Conservation (phyloP, 2,888 invertebrate species). For the Sipha maydis region DNA sequence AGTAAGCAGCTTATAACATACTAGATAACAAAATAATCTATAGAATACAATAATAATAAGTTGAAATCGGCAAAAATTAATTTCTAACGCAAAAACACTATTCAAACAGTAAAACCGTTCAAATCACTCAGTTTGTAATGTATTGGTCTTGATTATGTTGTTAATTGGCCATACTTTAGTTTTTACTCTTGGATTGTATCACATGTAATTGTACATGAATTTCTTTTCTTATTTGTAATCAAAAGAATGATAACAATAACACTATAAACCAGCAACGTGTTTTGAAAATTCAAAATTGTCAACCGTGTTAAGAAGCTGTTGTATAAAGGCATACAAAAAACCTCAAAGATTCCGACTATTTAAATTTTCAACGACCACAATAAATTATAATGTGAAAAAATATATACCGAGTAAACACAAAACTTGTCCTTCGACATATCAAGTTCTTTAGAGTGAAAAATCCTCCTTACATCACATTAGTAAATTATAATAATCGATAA, state of each 20-base stretch:
- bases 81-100: neutral
- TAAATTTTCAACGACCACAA: slow-evolving; percentile 50
- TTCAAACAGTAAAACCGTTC: slow-evolving; percentile 8
- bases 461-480: slow-evolving; percentile 8
- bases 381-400: slow-evolving; percentile 54
- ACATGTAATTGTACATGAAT: neutral
- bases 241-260: slow-evolving; percentile 24
- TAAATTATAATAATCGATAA: slow-evolving; percentile 43
- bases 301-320: slow-evolving; percentile 10
- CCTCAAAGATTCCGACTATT: slow-evolving; percentile 56
- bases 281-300: slow-evolving; percentile 36
- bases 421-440: slow-evolving; percentile 43
- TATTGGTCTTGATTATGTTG: slow-evolving; percentile 37
- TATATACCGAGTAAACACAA: slow-evolving; percentile 9
- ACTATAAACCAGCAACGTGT: neutral
- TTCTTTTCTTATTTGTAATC: neutral
- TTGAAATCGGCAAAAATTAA: slow-evolving; percentile 26
- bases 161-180: neutral
- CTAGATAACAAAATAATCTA: slow-evolving; percentile 10
- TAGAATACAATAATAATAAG: neutral
- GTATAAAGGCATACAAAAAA: slow-evolving; percentile 4
- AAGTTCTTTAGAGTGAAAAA: slow-evolving; percentile 39
- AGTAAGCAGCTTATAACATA: no score
- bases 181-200: neutral
- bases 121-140: slow-evolving; percentile 32